Base-by-base conservation (phyloP, 2,113 vertebrate species). In the Triplophysa tibetana region DNA sequence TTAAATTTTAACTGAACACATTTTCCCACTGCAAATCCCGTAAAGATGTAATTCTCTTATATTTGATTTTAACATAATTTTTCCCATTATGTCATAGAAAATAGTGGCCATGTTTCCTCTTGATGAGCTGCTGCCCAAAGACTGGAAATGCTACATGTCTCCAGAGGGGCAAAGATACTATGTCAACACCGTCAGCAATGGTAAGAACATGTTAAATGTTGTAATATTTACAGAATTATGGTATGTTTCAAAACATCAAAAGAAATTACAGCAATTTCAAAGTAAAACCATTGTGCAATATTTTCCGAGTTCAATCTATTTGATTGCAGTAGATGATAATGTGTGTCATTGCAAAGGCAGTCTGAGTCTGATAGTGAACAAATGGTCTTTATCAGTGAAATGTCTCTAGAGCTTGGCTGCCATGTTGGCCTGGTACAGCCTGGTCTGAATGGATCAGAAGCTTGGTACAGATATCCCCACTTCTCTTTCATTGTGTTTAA, bases 81-180 rank as follows among this genome's bases (percentile, higher is more conserved):
- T 81, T 60, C 74, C 14, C 85, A 21, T 88, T 76, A 74, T 82
- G 85, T 81, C 68, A 83, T 93, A 99, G 96, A 97, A 94, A 83
- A 94, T 96, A 33, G 89, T 94, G 19, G 96, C 95, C 78, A 86
- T 94, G 83, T 91, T 90, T 48, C 87, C 93, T 0, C 92, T 91
- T 76, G 96, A 99, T 82, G 97, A 98, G 33, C 90, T 94, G 23
- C 94, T 99, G 33, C 98, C 97, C 58, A 93, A 93, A 0, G 95
- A 96, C 66, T 99, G 98, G 98, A 96, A 92, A 70, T 96, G 95
- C 91, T 99, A 98, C 90, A 92, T 97, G 94, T 98, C 97, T 13
- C 95, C 97, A 21, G 96, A 99, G 85, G 98, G 98, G 4, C 92
- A 92, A 54, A 93, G 90, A 67, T 99, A 99, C 91, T 99, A 99